phyloP scores from a whole-genome alignment of 2,797 vertebrate species.

The Phrynocephalus vlangalii region DNA sequence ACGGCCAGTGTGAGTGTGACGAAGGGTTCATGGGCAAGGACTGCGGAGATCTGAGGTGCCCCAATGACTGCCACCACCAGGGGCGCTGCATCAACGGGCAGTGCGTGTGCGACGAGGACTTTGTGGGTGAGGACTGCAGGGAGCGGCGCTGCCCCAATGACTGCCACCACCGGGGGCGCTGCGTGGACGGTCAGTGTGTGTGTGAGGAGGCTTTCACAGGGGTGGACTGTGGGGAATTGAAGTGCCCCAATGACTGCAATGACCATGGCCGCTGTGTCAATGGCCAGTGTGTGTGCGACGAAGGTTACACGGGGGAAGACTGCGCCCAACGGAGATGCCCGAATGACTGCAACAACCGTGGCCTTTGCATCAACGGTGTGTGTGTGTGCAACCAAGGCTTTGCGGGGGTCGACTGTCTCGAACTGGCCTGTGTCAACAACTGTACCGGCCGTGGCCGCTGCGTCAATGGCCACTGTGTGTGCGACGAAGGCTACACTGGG shows the following conservation, averaged over 20 bases:
- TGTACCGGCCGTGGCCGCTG: slow-evolving; percentile 62
- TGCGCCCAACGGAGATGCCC: slow-evolving; percentile 86
- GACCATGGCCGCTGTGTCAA: slow-evolving; percentile 76
- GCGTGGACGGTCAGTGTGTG: slow-evolving; percentile 85
- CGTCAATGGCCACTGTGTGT: slow-evolving; percentile 81
- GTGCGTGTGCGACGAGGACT: slow-evolving; percentile 83
- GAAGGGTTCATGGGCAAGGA: slow-evolving; percentile 83
- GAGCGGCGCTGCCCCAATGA: slow-evolving; percentile 86
- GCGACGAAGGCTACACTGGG: slow-evolving; percentile 85
- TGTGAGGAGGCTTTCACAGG: slow-evolving; percentile 88
- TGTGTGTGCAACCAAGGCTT: slow-evolving; percentile 88
- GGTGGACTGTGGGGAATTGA: slow-evolving; percentile 85
- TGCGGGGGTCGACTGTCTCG: slow-evolving; percentile 82
- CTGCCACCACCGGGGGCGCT: slow-evolving; percentile 84
- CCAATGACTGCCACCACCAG: slow-evolving; percentile 82
- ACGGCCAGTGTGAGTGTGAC: slow-evolving; percentile 84
- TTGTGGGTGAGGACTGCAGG: slow-evolving; percentile 84
- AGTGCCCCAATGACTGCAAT: slow-evolving; percentile 88
- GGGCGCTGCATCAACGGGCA: slow-evolving; percentile 87
- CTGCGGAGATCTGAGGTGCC: slow-evolving; percentile 86
- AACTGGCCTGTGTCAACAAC: slow-evolving; percentile 70
- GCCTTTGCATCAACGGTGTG: slow-evolving; percentile 73
- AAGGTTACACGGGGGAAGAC: slow-evolving; percentile 86
- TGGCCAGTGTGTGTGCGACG: slow-evolving; percentile 85
- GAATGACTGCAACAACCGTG: slow-evolving; percentile 69